phyloP scores from a whole-genome alignment of 2,113 vertebrate species.

The Entelurus aequoreus region DNA sequence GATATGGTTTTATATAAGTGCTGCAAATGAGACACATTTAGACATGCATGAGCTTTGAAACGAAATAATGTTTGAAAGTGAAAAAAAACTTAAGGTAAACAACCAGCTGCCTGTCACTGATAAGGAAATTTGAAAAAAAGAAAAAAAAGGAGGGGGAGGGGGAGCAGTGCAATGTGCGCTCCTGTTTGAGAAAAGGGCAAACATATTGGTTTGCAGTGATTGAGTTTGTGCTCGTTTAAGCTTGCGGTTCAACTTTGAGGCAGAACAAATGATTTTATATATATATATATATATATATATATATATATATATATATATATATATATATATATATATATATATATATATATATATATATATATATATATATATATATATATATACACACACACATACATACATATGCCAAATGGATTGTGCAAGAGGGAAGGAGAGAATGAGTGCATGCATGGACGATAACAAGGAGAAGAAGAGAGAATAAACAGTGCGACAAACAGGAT shows the following conservation, averaged over 20 bases:
- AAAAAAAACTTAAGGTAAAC: conserved; percentile 52
- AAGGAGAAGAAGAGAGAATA: conserved; percentile 16
- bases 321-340: too few relatives aligned
- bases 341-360: too few relatives aligned
- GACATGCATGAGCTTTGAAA: conserved; percentile 31
- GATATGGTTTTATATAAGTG: conserved; percentile 5
- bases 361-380: too few relatives aligned
- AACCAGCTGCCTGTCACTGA: conserved; percentile 54
- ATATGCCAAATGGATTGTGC: conserved; percentile 22
- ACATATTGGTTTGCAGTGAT: conserved; percentile 59
- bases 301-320: too few relatives aligned
- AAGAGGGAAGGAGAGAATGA: conserved; percentile 5
- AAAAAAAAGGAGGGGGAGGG: conserved; percentile 2
- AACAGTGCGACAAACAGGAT: conserved; percentile 32
- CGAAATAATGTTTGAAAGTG: conserved; percentile 40
- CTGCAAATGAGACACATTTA: conserved; percentile 29
- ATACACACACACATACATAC: neutral
- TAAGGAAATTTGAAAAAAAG: conserved; percentile 44
- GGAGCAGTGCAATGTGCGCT: conserved; percentile 23
- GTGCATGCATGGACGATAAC: conserved; percentile 17
- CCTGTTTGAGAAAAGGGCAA: conserved; percentile 31
- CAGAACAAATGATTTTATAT: conserved; percentile 36
- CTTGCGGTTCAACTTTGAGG: conserved; percentile 41
- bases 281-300: too few relatives aligned
- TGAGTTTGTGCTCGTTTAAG: conserved; percentile 63